A percentile compares a stretch with the other conserved stretches of the same genome.
Evolutionary conservation across 2,113 vertebrate species (phyloP).

Genomic region (Phocoena sinus): DNA sequence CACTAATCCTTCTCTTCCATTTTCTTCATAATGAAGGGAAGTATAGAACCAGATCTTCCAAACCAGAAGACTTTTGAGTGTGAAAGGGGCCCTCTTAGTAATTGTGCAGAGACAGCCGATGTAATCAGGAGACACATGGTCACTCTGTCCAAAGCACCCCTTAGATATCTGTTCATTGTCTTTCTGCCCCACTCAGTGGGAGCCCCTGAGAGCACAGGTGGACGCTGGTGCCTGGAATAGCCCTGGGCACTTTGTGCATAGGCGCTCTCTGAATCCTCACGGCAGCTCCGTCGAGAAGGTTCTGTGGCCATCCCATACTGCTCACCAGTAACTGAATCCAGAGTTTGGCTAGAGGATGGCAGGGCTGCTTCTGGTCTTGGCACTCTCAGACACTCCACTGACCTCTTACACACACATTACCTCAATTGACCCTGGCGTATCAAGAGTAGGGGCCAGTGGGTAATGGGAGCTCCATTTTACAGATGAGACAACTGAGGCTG

Average conservation of each 20-base stretch:
- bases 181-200: not conserved
- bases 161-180: not conserved
- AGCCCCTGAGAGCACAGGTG: not conserved
- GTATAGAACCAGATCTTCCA: not conserved
- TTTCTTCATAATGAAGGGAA: not conserved
- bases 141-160: rapidly evolving
- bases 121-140: rapidly evolving
- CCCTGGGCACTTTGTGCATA: not conserved
- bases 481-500: not conserved
- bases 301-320: rapidly evolving
- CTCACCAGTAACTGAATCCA: not conserved
- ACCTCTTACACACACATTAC: not conserved
- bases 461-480: not conserved
- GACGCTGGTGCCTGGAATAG: not conserved
- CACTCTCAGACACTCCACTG: not conserved
- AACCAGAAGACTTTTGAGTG: not conserved
- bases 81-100: rapidly evolving
- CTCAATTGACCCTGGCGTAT: not conserved
- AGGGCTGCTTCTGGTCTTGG: rapidly evolving
- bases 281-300: not conserved
- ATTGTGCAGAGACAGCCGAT: too few species aligned
- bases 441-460: too few species aligned
- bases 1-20: not conserved
- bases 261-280: rapidly evolving
- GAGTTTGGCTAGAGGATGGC: not conserved